Base-by-base conservation (phyloP, 1,140 invertebrate genomes). In the Cryptotermes secundus region DNA sequence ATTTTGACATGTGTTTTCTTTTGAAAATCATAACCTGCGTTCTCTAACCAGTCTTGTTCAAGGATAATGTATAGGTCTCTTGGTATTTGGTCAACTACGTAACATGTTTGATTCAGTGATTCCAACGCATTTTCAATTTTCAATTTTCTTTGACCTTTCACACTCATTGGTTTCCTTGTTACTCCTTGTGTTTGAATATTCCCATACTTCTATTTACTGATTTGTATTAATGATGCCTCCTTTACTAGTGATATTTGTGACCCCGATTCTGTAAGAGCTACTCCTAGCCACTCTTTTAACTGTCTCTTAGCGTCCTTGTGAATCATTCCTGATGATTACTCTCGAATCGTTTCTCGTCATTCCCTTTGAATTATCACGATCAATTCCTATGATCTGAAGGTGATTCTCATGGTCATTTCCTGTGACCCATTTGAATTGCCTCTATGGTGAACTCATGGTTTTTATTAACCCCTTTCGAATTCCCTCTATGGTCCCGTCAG, bases 41-140 rank as follows among this genome's bases (percentile, higher is more conserved):
- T n/a, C n/a, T n/a, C n/a, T n/a, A 81, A 35, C 36, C 80, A 81
- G 38, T 81, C 80, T n/a, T 36, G 80, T 6, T 35, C 80, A 38
- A 81, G n/a, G 16, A 81, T 81, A 6, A 81, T 12, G 38, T 81
- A 3, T 26, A 81, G 19, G 4, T n/a, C 4, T 81, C 36, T 36
- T 12, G 80, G 80, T 42, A 81, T 12, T 38, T 38, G 3, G n/a
- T 81, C 24, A 3, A 81, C 80, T 22, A 81, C 80, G 38, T 10
- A 81, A 59, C 12, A 59, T 3, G 6, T 4, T 38, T 14, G 38
- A 7, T 81, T 26, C 7, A 38, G 38, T 35, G 34, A 35, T n/a
- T 81, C 80, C 14, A n/a, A 38, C 14, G 34, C 24, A 42, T 36
- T 81, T 38, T 81, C 26, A 31, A 81, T 12, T 7, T 35, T 35